phyloP scores from a whole-genome alignment of 2,888 invertebrate genomes.

The Cantharis nigra region DNA sequence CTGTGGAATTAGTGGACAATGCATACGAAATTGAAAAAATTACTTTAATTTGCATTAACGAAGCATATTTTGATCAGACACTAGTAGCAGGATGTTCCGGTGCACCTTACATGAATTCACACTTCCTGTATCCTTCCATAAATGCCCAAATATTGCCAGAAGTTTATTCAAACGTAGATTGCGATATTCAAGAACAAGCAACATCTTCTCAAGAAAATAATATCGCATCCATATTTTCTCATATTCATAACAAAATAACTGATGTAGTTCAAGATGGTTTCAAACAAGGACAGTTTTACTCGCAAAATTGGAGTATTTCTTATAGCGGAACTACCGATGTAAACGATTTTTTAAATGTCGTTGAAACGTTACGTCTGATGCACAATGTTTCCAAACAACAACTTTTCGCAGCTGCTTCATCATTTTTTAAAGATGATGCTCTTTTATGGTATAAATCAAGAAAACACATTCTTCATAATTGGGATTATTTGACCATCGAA shows the following conservation, averaged over 20 bases:
- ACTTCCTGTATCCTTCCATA: neutral
- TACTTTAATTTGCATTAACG: neutral
- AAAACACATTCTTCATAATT: neutral
- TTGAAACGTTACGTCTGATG: neutral
- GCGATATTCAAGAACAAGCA: neutral
- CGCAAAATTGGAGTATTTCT: neutral
- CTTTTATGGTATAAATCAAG: neutral
- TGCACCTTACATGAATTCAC: neutral
- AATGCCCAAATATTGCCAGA: neutral
- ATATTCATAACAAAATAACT: neutral
- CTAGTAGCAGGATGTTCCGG: neutral
- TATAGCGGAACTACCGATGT: neutral
- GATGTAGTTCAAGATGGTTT: neutral
- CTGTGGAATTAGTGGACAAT: neutral
- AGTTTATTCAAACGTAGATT: neutral
- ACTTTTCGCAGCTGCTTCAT: neutral
- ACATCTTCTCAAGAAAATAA: neutral
- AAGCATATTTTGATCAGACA: neutral
- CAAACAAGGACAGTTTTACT: neutral
- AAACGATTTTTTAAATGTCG: neutral
- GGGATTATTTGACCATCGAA: neutral
- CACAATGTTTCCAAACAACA: neutral
- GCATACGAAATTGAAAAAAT: neutral
- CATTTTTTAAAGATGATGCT: neutral
- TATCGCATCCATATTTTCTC: neutral